Percentiles rank a stretch among this genome's conserved stretches.
Evolutionary conservation across 1,140 invertebrate species (phyloP).

Genomic region (Euborellia annulipes): DNA sequence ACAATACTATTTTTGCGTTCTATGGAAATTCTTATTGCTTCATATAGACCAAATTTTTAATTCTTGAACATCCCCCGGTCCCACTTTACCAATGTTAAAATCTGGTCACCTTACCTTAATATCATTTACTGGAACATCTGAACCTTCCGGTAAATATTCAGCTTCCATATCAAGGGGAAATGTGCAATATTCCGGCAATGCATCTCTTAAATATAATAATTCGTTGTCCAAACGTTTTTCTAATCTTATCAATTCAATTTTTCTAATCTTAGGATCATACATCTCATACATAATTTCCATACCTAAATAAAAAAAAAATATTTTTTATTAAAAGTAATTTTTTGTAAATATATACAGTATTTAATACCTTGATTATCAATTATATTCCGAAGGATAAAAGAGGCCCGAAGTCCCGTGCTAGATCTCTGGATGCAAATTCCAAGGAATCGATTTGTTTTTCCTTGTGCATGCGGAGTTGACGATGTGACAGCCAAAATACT

Average conservation of each 20-base stretch:
- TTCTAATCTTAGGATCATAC: conserved; percentile 85
- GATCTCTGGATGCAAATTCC: conserved; percentile 87
- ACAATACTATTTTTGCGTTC: too few species aligned
- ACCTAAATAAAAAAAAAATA: conserved; percentile 33
- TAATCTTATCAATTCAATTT: conserved; percentile 75
- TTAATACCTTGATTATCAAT: conserved; percentile 65
- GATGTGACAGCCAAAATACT: conserved; percentile 84
- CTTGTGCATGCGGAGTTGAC: conserved; percentile 71
- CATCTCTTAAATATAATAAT: conserved; percentile 83
- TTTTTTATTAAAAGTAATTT: conserved; percentile 8
- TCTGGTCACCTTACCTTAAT: conserved; percentile 62
- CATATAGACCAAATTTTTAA: too few species aligned
- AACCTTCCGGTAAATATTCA: conserved; percentile 57
- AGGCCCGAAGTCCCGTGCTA: conserved; percentile 61
- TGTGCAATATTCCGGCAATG: conserved; percentile 82
- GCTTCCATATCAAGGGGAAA: conserved; percentile 85
- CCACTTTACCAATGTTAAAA: too few species aligned
- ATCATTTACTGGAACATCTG: conserved; percentile 71
- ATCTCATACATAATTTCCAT: conserved; percentile 79
- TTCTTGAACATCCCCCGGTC: too few species aligned
- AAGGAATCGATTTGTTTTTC: conserved; percentile 79
- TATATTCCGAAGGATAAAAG: conserved; percentile 82
- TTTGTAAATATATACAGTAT: neutral
- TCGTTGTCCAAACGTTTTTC: conserved; percentile 89
- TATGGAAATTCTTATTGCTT: too few species aligned